These are phyloP conservation scores for Gavia stellata DNA, from an alignment of 2,113 vertebrate species.

Conservation along the genomic window DNA sequence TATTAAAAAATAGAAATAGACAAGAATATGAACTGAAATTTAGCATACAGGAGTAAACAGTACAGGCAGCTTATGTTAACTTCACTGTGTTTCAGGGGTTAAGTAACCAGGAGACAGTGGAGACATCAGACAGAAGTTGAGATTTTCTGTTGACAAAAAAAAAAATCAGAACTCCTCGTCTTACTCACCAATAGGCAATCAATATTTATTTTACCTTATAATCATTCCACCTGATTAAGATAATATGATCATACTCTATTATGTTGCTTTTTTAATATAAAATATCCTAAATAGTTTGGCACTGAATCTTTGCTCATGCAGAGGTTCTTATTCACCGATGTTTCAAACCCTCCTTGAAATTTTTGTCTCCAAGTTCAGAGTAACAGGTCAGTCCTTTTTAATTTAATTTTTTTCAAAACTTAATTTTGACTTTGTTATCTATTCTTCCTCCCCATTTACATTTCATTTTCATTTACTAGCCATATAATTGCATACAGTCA, in stretches of 20 bases:
- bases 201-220: neutral
- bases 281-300: neutral
- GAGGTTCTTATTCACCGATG: neutral
- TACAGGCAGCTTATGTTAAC: neutral
- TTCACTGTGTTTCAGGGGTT: neutral
- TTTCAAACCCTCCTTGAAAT: neutral
- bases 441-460: neutral
- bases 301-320: neutral
- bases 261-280: neutral
- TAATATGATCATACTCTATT: neutral
- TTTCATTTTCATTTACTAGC: neutral
- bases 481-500: neutral
- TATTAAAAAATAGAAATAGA: neutral
- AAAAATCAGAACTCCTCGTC: neutral
- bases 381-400: neutral
- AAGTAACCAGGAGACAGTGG: neutral
- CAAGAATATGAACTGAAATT: neutral
- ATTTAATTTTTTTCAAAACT: neutral
- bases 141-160: neutral
- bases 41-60: neutral
- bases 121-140: neutral
- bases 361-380: neutral
- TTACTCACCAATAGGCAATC: neutral
- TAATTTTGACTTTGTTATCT: neutral
- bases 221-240: neutral